Percentiles rank a stretch among this genome's conserved stretches.
Evolutionary conservation across 2,797 vertebrate genomes (phyloP).

Genomic region (Remorina albescens): DNA sequence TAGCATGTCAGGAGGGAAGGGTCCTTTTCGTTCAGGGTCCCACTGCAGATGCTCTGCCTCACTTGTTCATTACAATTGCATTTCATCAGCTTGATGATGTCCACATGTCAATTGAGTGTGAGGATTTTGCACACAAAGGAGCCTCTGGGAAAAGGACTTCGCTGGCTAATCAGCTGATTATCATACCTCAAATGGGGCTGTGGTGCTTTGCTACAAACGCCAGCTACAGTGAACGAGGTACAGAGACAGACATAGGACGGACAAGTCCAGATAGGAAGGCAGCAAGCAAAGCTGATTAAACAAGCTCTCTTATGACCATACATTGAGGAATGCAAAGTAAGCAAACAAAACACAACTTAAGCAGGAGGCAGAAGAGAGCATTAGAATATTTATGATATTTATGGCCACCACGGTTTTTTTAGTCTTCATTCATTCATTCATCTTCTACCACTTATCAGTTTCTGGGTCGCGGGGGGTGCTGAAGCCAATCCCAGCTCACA

Average conservation of each 20-base stretch:
- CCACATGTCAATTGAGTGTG: conserved; percentile 99
- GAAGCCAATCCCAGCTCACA: no score
- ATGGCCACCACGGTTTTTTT: conserved; percentile 50
- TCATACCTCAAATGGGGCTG: conserved; percentile 99
- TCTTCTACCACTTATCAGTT: no score
- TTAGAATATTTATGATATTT: conserved; percentile 76
- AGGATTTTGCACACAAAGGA: conserved; percentile 99
- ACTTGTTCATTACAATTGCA: conserved; percentile 99
- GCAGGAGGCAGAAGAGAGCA: conserved; percentile 65
- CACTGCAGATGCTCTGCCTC: conserved; percentile 98
- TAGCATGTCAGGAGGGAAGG: conserved; percentile 99
- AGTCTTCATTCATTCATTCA: no score
- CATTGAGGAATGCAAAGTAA: conserved; percentile 81
- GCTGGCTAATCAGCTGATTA: conserved; percentile 99
- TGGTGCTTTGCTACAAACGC: conserved; percentile 86
- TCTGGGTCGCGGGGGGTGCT: no score
- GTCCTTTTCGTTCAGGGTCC: conserved; percentile 92
- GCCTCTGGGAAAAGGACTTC: conserved; percentile 99
- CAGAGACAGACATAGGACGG: conserved; percentile 82
- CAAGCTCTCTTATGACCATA: conserved; percentile 71
- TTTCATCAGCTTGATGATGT: conserved; percentile 99
- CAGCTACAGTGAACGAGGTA: conserved; percentile 77
- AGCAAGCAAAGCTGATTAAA: conserved; percentile 76
- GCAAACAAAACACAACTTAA: conserved; percentile 76
- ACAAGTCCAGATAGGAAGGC: conserved; percentile 69